These are phyloP conservation scores for Holothuria glaberrima DNA, from an alignment of 35 echinoderm and acorn worm genomes.

Conservation along the genomic window DNA sequence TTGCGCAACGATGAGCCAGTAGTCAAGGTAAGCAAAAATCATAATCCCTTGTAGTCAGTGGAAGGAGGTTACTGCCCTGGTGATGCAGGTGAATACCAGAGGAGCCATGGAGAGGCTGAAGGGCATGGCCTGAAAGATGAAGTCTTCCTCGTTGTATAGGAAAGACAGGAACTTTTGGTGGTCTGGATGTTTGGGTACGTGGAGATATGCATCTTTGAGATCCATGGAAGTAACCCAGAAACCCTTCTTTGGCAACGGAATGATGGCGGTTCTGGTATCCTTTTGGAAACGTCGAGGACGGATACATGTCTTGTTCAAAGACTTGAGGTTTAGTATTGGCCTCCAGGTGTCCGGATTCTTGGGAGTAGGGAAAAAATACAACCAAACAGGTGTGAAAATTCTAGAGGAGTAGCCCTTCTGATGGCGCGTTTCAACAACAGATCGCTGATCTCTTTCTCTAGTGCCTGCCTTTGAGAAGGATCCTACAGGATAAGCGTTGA, in stretches of 20 bases:
- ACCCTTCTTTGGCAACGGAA: background rate
- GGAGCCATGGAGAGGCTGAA: background rate
- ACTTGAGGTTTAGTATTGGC: background rate
- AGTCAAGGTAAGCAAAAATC: background rate
- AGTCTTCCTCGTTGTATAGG: background rate
- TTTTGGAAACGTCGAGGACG: background rate
- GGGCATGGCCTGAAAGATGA: background rate
- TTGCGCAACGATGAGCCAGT: background rate
- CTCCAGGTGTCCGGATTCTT: background rate
- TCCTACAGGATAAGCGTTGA: background rate
- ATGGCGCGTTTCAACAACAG: background rate
- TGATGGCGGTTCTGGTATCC: background rate
- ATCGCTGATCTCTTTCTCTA: background rate
- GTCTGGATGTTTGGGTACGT: background rate
- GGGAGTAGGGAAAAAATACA: background rate
- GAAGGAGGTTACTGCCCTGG: background rate
- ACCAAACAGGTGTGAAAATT: background rate
- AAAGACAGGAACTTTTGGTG: background rate
- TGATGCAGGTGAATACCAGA: background rate
- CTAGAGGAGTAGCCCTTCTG: background rate
- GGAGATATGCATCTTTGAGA: background rate
- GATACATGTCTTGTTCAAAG: background rate
- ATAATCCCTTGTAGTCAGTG: background rate
- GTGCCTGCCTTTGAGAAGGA: background rate
- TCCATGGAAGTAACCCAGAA: background rate